Evolutionary conservation across 2,888 invertebrate species (phyloP).

Genomic region (Encarsia formosa): DNA sequence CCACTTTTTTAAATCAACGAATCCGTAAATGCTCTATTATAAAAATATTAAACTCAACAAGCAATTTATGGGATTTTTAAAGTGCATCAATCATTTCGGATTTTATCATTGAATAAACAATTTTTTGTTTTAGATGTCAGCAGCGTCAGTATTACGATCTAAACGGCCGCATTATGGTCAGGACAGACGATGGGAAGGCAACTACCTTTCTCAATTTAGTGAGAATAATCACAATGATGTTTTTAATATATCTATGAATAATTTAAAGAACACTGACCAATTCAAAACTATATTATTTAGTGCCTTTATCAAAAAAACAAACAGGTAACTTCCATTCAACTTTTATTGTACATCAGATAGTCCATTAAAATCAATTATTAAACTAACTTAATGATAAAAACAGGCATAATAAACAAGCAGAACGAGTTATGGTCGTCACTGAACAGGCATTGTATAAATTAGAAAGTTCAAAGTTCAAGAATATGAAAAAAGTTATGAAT

Average conservation of each 20-base stretch:
- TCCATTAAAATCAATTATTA: not conserved
- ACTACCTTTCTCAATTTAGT: conserved; percentile 67
- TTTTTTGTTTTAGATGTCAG: conserved; percentile 56
- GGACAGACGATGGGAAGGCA: conserved; percentile 76
- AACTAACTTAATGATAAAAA: too few species aligned
- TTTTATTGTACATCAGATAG: conserved; percentile 1
- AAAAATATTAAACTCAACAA: too few species aligned
- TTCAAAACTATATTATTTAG: conserved; percentile 57
- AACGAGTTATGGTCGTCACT: conserved; percentile 84
- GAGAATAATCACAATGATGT: conserved; percentile 66
- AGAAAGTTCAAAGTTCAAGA: conserved; percentile 80
- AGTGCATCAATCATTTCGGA: too few species aligned
- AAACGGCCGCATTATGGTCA: conserved; percentile 70
- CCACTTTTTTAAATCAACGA: too few species aligned
- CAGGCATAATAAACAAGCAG: conserved; percentile 72
- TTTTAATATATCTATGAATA: conserved; percentile 65
- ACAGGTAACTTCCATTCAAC: conserved; percentile 34
- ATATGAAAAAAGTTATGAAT: conserved; percentile 79
- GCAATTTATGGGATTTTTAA: too few species aligned
- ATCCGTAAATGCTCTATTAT: too few species aligned
- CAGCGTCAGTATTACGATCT: conserved; percentile 69
- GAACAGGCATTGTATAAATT: conserved; percentile 83
- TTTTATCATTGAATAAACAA: too few species aligned
- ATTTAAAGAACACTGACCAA: conserved; percentile 64
- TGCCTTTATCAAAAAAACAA: conserved; percentile 46